These are phyloP conservation scores for Scomber scombrus DNA, from an alignment of 2,113 vertebrate species.

Conservation along the genomic window DNA sequence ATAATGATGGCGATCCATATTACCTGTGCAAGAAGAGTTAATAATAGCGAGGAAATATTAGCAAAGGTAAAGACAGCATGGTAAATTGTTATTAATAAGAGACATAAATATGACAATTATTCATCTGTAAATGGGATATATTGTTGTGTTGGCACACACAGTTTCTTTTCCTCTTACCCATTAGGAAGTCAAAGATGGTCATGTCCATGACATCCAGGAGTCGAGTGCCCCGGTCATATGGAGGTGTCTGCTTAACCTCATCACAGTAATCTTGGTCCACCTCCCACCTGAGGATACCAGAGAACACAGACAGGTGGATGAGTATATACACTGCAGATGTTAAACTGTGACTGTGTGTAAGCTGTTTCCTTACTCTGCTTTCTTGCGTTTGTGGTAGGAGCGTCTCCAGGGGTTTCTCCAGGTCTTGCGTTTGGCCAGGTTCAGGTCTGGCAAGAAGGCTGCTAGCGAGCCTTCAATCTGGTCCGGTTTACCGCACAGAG, in stretches of 20 bases:
- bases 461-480: conserved; percentile 96
- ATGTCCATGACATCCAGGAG: conserved; percentile 98
- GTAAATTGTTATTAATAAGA: neutral
- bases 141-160: too few relatives aligned
- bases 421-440: conserved; percentile 95
- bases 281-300: conserved; percentile 89
- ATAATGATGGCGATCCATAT: conserved; percentile 99
- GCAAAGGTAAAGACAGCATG: too few relatives aligned
- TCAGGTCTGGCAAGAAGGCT: conserved; percentile 94
- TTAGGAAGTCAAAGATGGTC: conserved; percentile 98
- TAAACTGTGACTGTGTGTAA: too few relatives aligned
- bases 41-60: neutral
- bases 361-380: conserved; percentile 91
- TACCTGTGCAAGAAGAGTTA: conserved; percentile 83
- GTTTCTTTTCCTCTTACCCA: conserved; percentile 86
- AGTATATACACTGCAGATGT: neutral
- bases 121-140: neutral
- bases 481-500: conserved; percentile 95
- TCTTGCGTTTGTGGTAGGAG: conserved; percentile 98
- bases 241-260: conserved; percentile 96
- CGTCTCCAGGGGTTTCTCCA: conserved; percentile 99
- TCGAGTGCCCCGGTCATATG: conserved; percentile 92
- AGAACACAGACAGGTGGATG: neutral
- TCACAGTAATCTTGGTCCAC: conserved; percentile 98
- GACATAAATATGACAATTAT: neutral